Conservation (phyloP, 2,888 invertebrate species). For the Epirrita christyi region DNA sequence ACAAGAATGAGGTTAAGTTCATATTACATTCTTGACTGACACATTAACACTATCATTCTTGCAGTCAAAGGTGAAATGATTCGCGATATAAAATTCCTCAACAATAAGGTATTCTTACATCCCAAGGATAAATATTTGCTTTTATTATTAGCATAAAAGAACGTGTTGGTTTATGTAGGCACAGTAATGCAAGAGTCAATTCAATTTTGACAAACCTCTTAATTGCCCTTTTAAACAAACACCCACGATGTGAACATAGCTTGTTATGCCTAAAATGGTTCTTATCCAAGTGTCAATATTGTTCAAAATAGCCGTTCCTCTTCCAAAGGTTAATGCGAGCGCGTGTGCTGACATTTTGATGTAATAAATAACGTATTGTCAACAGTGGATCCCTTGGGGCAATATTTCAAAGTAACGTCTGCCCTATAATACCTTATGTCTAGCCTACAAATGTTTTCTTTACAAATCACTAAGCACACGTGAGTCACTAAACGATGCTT, state of each 20-base stretch:
- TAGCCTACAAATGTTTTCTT: constrained; percentile 29
- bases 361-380: constrained; percentile 49
- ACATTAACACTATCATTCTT: constrained; percentile 32
- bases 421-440: constrained; percentile 42
- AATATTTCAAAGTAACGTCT: constrained; percentile 44
- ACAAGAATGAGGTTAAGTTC: constrained; percentile 54
- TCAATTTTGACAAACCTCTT: neutral
- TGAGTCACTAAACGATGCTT: neutral
- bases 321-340: constrained; percentile 25
- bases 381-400: constrained; percentile 39
- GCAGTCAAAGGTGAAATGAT: constrained; percentile 38
- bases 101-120: too few relatives aligned
- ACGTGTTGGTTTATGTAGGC: too few relatives aligned
- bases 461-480: constrained; percentile 15
- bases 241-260: neutral
- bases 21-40: constrained; percentile 37
- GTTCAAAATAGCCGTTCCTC: neutral
- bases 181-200: neutral
- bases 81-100: neutral
- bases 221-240: neutral
- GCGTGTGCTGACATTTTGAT: constrained; percentile 46
- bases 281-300: neutral
- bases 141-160: too few relatives aligned
- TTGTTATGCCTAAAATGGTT: neutral
- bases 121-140: too few relatives aligned